Conservation (phyloP, 2,888 invertebrate species). For the Drosophila koepferae region DNA sequence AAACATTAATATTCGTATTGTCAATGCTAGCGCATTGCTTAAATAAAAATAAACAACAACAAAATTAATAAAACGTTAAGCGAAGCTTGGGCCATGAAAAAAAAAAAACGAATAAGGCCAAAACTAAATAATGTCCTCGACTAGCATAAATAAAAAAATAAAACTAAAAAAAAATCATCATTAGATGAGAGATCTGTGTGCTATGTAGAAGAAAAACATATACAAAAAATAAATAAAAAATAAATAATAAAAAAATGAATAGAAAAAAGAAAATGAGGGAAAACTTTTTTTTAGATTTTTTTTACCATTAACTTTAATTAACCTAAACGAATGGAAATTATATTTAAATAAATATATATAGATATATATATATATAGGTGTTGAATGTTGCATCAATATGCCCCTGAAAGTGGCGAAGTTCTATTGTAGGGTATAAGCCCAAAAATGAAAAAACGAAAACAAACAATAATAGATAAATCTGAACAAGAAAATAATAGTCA, state of each 20-base stretch:
- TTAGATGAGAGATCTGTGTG: conserved; percentile 38
- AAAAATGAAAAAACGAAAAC: conserved; percentile 14
- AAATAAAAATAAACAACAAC: background rate
- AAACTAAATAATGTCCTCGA: conserved; percentile 21
- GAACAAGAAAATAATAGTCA: conserved; percentile 46
- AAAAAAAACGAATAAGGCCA: conserved; percentile 21
- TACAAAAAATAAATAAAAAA: background rate
- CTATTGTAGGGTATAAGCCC: conserved; percentile 51
- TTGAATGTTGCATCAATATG: conserved; percentile 70
- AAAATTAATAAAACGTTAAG: background rate
- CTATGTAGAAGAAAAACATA: conserved; percentile 32
- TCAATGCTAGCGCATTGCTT: conserved; percentile 6
- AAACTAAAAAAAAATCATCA: background rate
- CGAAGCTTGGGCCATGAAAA: conserved; percentile 11
- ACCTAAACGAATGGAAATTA: conserved; percentile 13
- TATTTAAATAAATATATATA: conserved; percentile 1
- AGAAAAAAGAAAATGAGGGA: background rate
- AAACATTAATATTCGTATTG: background rate
- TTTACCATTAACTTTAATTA: conserved; percentile 68
- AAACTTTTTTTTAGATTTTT: conserved; percentile 67
- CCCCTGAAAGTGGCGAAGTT: conserved; percentile 54
- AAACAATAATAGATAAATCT: conserved; percentile 15
- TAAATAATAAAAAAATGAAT: background rate
- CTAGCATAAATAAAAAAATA: background rate
- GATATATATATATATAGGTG: conserved; percentile 49